Evolutionary conservation across 2,888 invertebrate genomes (phyloP).

Genomic region (Neelides folsomi): DNA sequence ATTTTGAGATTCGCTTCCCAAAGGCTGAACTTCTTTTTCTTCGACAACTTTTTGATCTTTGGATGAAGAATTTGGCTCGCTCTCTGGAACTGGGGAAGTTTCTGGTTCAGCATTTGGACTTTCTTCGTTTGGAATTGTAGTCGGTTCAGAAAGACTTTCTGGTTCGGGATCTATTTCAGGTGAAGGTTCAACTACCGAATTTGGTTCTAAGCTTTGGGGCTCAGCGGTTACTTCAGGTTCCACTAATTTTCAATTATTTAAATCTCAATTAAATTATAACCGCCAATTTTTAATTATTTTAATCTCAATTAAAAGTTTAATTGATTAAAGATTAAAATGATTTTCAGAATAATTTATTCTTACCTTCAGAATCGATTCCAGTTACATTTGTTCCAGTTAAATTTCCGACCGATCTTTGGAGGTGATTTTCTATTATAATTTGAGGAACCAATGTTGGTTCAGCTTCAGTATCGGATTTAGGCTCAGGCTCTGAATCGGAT

Average conservation of each 20-base stretch:
- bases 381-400: conserved; percentile 36
- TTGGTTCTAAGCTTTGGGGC: not conserved
- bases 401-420: too few species aligned
- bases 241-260: too few species aligned
- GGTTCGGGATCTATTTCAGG: conserved; percentile 1
- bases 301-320: too few species aligned
- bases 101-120: conserved; percentile 25
- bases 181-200: too few species aligned
- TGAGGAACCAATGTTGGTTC: conserved; percentile 6
- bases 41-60: too few species aligned
- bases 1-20: not conserved
- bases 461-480: conserved; percentile 34
- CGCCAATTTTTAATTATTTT: too few species aligned
- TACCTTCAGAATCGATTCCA: conserved; percentile 32
- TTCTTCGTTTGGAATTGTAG: conserved; percentile 8
- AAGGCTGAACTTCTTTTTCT: too few species aligned
- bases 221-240: not conserved
- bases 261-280: too few species aligned
- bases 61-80: too few species aligned
- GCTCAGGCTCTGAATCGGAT: conserved; percentile 22
- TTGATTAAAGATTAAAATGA: too few species aligned
- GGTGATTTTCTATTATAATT: not conserved
- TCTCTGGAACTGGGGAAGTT: too few species aligned
- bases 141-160: not conserved
- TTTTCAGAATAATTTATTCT: too few species aligned